Evolutionary conservation across 2,797 vertebrate genomes (phyloP).

Genomic region (Adrianichthys oophorus): DNA sequence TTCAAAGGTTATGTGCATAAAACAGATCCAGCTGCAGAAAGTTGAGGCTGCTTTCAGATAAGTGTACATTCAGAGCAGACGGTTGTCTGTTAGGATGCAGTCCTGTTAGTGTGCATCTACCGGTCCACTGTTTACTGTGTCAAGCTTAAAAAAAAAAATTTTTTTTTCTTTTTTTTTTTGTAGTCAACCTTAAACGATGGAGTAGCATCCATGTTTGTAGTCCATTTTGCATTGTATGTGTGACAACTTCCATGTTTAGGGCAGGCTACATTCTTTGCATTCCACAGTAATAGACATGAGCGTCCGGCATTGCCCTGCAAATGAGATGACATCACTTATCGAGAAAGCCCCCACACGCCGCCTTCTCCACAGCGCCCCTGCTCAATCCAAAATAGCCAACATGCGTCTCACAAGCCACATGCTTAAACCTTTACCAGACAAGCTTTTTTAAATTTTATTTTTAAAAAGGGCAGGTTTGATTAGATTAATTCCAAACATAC

Average conservation of each 20-base stretch:
- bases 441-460: conserved; percentile 21
- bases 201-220: conserved; percentile 68
- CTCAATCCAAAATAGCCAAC: conserved; percentile 80
- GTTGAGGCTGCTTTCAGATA: conserved; percentile 61
- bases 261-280: conserved; percentile 89
- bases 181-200: conserved; percentile 75
- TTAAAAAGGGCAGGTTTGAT: conserved; percentile 24
- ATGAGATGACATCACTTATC: conserved; percentile 88
- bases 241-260: conserved; percentile 83
- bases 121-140: conserved; percentile 54
- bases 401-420: conserved; percentile 80
- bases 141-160: conserved; percentile 31
- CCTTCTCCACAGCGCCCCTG: conserved; percentile 72
- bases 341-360: conserved; percentile 77
- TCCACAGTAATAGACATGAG: conserved; percentile 89
- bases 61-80: conserved; percentile 77
- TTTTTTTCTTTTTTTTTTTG: conserved; percentile 11
- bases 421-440: conserved; percentile 64
- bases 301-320: conserved; percentile 86
- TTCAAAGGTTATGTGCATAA: conserved; percentile 48
- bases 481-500: conserved; percentile 33
- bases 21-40: conserved; percentile 57
- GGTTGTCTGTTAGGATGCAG: conserved; percentile 61
- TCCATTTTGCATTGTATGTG: conserved; percentile 80
- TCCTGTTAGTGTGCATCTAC: conserved; percentile 49